phyloP scores from a whole-genome alignment of 2,797 vertebrate species.

The Cottoperca gobio region DNA sequence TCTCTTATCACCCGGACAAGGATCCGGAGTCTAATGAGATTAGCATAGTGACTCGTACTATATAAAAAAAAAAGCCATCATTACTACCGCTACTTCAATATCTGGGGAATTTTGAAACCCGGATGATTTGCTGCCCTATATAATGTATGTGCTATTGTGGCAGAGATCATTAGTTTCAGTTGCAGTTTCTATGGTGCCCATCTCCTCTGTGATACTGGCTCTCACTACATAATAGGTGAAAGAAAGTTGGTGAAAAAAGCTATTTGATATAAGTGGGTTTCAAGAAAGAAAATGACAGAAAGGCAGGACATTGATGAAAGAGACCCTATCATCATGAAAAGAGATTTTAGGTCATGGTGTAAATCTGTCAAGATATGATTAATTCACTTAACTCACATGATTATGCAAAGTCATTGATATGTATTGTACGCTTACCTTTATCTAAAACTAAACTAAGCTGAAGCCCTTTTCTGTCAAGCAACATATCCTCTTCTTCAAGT shows the following conservation, averaged over 20 bases:
- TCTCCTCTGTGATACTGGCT: slow-evolving; percentile 38
- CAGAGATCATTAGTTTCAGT: slow-evolving; percentile 47
- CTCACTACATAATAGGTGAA: slow-evolving; percentile 44
- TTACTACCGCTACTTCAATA: slow-evolving; percentile 33
- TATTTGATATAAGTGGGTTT: slow-evolving; percentile 32
- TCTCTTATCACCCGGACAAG: slow-evolving; percentile 28
- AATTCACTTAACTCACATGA: not conserved
- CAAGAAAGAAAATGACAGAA: not conserved
- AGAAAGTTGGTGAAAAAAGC: slow-evolving; percentile 34
- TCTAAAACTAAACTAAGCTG: not conserved
- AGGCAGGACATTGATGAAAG: slow-evolving; percentile 15
- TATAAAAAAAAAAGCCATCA: slow-evolving; percentile 24
- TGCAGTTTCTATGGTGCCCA: slow-evolving; percentile 55
- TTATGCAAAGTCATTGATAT: not conserved
- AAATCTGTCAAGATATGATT: slow-evolving; percentile 9
- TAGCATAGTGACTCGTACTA: slow-evolving; percentile 36
- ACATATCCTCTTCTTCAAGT: not conserved
- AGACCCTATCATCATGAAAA: not conserved
- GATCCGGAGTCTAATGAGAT: slow-evolving; percentile 41
- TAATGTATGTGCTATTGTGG: slow-evolving; percentile 54
- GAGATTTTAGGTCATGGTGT: not conserved
- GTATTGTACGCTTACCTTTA: not conserved
- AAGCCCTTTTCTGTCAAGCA: slow-evolving; percentile 1
- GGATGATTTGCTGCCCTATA: slow-evolving; percentile 37
- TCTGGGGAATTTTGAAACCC: slow-evolving; percentile 29